Evolutionary conservation across 2,797 vertebrate genomes (phyloP).

Genomic region (Tangara arthus): DNA sequence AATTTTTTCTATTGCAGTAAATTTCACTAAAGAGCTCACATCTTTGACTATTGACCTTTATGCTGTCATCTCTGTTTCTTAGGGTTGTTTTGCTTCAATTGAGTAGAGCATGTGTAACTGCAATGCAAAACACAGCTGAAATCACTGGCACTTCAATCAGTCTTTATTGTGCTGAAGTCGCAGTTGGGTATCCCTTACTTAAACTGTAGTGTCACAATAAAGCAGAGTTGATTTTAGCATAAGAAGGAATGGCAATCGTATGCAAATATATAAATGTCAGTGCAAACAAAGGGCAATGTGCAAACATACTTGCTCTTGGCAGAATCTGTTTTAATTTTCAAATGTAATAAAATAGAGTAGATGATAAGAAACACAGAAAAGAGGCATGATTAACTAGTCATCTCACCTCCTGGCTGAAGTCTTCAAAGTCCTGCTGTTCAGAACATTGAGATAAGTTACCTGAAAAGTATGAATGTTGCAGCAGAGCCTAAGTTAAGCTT

Average conservation of each 20-base stretch:
- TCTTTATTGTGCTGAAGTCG: slow-evolving; percentile 61
- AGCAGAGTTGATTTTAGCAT: slow-evolving; percentile 58
- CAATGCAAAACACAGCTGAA: slow-evolving; percentile 65
- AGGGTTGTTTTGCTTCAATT: slow-evolving; percentile 58
- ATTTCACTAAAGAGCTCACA: background rate
- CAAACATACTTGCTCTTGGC: background rate
- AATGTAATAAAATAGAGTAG: background rate
- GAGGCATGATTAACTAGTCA: background rate
- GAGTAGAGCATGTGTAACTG: slow-evolving; percentile 53
- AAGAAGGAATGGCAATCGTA: background rate
- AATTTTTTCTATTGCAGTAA: background rate
- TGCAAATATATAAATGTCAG: slow-evolving; percentile 25
- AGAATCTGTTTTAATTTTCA: slow-evolving; percentile 22
- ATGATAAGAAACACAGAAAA: background rate
- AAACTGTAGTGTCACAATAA: slow-evolving; percentile 49
- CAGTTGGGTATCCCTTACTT: slow-evolving; percentile 48
- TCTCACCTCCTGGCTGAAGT: background rate
- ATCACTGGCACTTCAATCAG: slow-evolving; percentile 71
- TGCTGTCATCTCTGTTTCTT: slow-evolving; percentile 1
- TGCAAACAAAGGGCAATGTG: background rate
- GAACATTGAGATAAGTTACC: background rate
- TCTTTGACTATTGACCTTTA: background rate
- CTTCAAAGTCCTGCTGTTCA: slow-evolving; percentile 11
- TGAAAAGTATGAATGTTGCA: background rate
- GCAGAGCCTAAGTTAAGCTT: background rate